Percentiles rank a stretch among this genome's conserved stretches.
Evolutionary conservation across 2,888 invertebrate species (phyloP).

Genomic region (Axea sp.): DNA sequence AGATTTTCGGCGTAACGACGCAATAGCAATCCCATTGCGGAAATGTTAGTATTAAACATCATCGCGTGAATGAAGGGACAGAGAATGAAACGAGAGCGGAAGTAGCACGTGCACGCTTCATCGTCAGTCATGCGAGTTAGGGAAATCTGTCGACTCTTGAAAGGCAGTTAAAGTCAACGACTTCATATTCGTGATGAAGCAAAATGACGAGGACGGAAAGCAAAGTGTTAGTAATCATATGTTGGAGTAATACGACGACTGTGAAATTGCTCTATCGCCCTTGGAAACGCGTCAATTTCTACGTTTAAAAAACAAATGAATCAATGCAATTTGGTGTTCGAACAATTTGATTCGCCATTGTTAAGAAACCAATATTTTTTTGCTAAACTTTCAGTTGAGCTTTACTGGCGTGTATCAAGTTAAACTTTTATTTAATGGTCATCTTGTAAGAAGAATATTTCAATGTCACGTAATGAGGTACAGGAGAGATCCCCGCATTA

Average conservation of each 20-base stretch:
- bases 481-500: no score
- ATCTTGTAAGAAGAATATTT: no score
- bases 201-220: constrained; percentile 53
- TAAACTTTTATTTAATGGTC: no score
- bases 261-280: no score
- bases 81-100: constrained; percentile 56
- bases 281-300: constrained; percentile 5
- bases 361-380: no score
- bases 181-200: constrained; percentile 59
- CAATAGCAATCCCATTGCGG: constrained; percentile 62
- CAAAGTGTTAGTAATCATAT: constrained; percentile 55
- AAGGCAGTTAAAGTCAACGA: constrained; percentile 61
- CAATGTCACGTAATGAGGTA: no score
- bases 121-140: constrained; percentile 56
- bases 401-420: no score
- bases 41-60: constrained; percentile 65
- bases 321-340: no score
- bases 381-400: no score
- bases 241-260: constrained; percentile 30
- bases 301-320: constrained; percentile 25
- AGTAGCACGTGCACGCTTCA: constrained; percentile 60
- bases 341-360: no score
- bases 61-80: constrained; percentile 47
- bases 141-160: constrained; percentile 61
- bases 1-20: constrained; percentile 48